Evolutionary conservation across 1,140 invertebrate genomes (phyloP), one percentile per base, ranked within the genome.

Genomic region (Aricia agestis): DNA sequence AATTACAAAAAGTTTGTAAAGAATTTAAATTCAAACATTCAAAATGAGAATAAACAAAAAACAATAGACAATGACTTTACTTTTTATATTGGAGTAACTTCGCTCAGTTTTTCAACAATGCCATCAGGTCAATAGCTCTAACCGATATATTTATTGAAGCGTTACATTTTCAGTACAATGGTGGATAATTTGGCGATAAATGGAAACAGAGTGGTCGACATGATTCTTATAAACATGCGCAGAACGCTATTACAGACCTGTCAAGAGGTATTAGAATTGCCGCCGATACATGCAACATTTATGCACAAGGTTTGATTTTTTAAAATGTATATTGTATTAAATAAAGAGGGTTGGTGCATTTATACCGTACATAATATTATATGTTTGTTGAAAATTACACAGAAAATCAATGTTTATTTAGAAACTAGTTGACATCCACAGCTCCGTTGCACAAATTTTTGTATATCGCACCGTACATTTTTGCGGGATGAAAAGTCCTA

Each of bases 141-240:
- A 52, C 15, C 19, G 36, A 36, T 17, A 45, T 45, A 45, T 59
- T 6, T 41, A 61, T 68, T 52, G 31, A 17, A 41, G 15, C 17
- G 32, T 61, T 4, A 19, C 32, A 1, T 72, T 82, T 77, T 25
- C 74, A 90, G 88, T 67, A 75, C 79, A 25, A 89, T 89, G 86
- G 80, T 83, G 9, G 78, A 76, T 17, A 69, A 67, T 3, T 68
- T 88, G 45, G 80, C 83, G 0, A 71, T 73, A 45, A 84, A 79
- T 25, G 89, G 85, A 5, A 90, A 89, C 78, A 82, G 85, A 66
- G 78, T 88, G 2, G 76, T 91, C 1, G 89, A 91, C 70, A 83
- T 89, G 81, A 78, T 89, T 2, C 78, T 91, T 2, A 89, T 90
- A 70, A 89, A 91, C 70, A 82, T 91, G 78, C 73, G 89, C 10